Conservation (phyloP, 2,888 invertebrate genomes). For the Conus canariensis region DNA sequence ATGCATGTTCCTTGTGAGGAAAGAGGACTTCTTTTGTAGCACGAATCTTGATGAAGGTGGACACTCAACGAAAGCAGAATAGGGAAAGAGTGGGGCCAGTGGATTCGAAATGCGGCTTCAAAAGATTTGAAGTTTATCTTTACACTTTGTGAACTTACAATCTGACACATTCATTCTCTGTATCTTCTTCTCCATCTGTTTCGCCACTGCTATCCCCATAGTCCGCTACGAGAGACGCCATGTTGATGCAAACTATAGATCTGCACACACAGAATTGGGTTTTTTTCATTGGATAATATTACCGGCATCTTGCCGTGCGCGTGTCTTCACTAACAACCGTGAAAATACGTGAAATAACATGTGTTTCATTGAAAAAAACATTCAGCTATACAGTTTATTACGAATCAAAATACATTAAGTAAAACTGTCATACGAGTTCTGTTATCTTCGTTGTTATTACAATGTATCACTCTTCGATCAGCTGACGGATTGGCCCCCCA, state of each 20-base stretch:
- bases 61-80: too few species aligned
- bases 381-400: neutral
- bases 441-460: slow-evolving; percentile 49
- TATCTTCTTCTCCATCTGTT: neutral
- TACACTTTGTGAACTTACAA: neutral
- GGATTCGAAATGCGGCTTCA: too few species aligned
- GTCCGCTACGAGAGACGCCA: slow-evolving; percentile 76
- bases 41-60: too few species aligned
- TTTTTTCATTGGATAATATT: slow-evolving; percentile 61
- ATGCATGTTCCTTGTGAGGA: too few species aligned
- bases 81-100: too few species aligned
- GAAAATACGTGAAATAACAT: slow-evolving; percentile 47
- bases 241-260: slow-evolving; percentile 46
- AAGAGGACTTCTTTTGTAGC: too few species aligned
- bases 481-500: slow-evolving; percentile 67
- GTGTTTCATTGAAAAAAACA: neutral
- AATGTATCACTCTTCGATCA: slow-evolving; percentile 66
- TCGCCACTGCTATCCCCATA: slow-evolving; percentile 66
- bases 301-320: slow-evolving; percentile 56
- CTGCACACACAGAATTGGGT: slow-evolving; percentile 34
- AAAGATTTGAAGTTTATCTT: too few species aligned
- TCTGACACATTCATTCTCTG: neutral
- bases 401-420: neutral
- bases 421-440: slow-evolving; percentile 21
- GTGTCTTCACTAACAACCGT: slow-evolving; percentile 41